Evolutionary conservation across 2,888 invertebrate genomes (phyloP).

Genomic region (Nowickia ferox): DNA sequence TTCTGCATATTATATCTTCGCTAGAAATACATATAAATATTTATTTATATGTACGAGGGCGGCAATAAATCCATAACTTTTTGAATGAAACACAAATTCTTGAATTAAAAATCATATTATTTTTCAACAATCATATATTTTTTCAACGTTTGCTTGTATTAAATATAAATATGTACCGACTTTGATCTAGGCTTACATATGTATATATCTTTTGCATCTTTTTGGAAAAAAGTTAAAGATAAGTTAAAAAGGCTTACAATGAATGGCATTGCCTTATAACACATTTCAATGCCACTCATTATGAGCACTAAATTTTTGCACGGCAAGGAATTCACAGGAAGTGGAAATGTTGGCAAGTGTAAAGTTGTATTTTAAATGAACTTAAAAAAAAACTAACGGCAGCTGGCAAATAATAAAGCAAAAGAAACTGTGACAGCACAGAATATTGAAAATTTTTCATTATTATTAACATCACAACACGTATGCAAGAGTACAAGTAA

Average conservation of each 20-base stretch:
- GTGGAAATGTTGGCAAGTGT: constrained; percentile 26
- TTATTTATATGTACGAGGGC: too few relatives aligned
- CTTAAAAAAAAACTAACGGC: background rate
- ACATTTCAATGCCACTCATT: constrained; percentile 4
- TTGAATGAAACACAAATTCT: too few relatives aligned
- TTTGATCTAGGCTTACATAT: too few relatives aligned
- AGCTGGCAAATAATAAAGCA: background rate
- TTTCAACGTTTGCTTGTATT: background rate
- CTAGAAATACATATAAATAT: too few relatives aligned
- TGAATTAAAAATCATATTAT: too few relatives aligned
- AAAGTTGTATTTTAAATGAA: constrained; percentile 26
- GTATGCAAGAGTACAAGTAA: constrained; percentile 20
- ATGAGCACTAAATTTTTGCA: background rate
- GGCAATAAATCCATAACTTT: too few relatives aligned
- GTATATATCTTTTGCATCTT: too few relatives aligned
- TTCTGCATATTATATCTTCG: too few relatives aligned
- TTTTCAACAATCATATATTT: too few relatives aligned
- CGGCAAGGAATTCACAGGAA: background rate
- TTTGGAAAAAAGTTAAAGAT: too few relatives aligned
- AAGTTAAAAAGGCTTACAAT: too few relatives aligned
- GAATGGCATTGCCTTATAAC: background rate
- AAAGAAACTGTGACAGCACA: constrained; percentile 3
- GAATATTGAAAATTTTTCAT: constrained; percentile 9
- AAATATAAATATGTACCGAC: too few relatives aligned
- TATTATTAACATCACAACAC: constrained; percentile 43